Base-by-base conservation (phyloP, 2,888 invertebrate species). In the Scaptomyza tumidula region DNA sequence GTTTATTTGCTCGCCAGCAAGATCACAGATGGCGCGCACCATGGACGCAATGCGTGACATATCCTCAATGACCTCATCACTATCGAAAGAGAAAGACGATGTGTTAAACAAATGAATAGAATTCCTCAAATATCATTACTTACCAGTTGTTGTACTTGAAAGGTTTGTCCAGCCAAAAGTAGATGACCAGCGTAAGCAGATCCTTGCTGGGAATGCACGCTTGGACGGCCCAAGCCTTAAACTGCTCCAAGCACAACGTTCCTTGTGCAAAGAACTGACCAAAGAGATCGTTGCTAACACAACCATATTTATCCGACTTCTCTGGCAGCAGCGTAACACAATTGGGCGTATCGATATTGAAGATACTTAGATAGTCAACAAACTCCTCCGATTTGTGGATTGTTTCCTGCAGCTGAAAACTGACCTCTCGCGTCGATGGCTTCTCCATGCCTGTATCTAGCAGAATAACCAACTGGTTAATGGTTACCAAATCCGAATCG, bases 101-200 rank as follows among this genome's bases (percentile, higher is more conserved):
- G 5, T 11, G 3, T 31, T 44, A 10, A 10, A 24, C 11, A 37
- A 35, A 24, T 24, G 3, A 11, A 43, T 1, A 6, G 4, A 14
- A 7, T 33, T 31, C 29, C 6, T 24, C 24, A 24, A 5, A 24
- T 24, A 0, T 3, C 31, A 19, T 41, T 6, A 14, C 75, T 71
- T 76, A 91, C 91, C 89, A 90, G 72, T 89, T 90, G 50, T 71
- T 80, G 52, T 91, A 92, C 9, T 57, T 66, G 84, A 95, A 92
- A 0, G 94, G 92, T 90, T 94, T 94, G 76, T 95, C 94, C 78
- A 96, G 93, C 94, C 97, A 95, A 88, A 95, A 96, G 79, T 93
- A 92, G 55, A 97, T 93, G n/a, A 95, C 91, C 63, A 96, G 92
- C 77, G 94, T 94, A 74, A 97, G 93, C 31, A 97, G 93, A 88